Evolutionary conservation across 1,140 invertebrate species (phyloP).

Genomic region (Drosophila auraria): DNA sequence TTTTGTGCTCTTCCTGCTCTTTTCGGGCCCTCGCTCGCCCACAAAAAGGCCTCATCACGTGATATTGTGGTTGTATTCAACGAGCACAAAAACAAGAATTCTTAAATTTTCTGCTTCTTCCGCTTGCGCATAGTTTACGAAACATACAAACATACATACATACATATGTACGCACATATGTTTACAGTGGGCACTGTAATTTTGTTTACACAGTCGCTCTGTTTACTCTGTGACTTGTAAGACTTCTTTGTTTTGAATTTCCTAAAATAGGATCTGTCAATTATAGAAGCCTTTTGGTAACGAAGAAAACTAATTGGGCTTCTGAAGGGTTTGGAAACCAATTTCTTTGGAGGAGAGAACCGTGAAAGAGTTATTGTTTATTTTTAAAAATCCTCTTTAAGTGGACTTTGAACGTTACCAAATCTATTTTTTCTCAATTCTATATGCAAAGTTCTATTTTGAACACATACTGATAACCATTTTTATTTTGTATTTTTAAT

Average conservation of each 20-base stretch:
- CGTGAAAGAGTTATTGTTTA: not conserved
- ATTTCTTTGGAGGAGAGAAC: not conserved
- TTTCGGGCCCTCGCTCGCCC: conserved; percentile 3
- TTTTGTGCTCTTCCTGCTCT: not conserved
- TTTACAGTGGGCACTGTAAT: conserved; percentile 30
- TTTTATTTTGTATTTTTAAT: too few species aligned
- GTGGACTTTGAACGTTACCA: not conserved
- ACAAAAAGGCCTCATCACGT: conserved; percentile 42
- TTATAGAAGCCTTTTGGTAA: conserved; percentile 3
- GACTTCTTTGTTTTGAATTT: conserved; percentile 26
- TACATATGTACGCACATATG: conserved; percentile 3
- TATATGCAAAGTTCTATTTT: too few species aligned
- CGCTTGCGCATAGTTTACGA: conserved; percentile 40
- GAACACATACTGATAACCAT: too few species aligned
- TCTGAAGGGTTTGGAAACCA: not conserved
- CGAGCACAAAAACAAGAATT: conserved; percentile 30
- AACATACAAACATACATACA: conserved; percentile 14
- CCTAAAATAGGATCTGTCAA: conserved; percentile 6
- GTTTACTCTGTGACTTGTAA: conserved; percentile 33
- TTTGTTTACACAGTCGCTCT: conserved; percentile 23
- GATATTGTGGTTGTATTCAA: conserved; percentile 52
- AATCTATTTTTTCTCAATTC: not conserved
- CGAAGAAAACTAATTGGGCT: not conserved
- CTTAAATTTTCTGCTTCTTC: conserved; percentile 35
- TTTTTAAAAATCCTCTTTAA: not conserved